Evolutionary conservation across 1,140 invertebrate genomes (phyloP), one percentile per base, ranked within the genome.

Genomic region (Archivesica marissinica): DNA sequence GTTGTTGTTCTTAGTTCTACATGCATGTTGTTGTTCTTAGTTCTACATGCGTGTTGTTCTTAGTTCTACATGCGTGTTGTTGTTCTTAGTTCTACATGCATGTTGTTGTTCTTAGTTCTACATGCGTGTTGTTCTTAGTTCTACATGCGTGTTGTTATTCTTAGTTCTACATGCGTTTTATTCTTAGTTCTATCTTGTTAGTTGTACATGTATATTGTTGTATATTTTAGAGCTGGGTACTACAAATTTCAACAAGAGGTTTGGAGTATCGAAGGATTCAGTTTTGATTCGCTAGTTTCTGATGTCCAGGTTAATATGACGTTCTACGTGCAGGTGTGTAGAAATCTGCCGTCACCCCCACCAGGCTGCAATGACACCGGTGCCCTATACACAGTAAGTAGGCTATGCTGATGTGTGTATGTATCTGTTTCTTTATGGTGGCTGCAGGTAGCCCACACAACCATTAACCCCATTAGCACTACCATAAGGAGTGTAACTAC

Each of bases 321-420:
- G 23, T 85, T 85, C 72, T 85, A 85, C 44, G 30, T 85, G 13
- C 82, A 85, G 30, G 61, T 85, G 1, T 85, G 82, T 47, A 20
- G 64, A 15, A 85, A 85, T 35, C 50, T 85, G 17, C 28, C 20
- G 4, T 30, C 61, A 9, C 82, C 82, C 23, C 82, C 82, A 0
- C 6, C 74, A 6, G 61, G 41, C 9, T 85, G 82, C 35, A 66
- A 35, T 25, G 82, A 85, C 38, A 23, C 23, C 25, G 82, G 82
- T 15, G 74, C 75, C 17, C 41, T 68, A 6, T 85, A 85, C 47
- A 68, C 74, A 20, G 82, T 85, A 70, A 47, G 82, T 56, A n/a
- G n/a, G n/a, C n/a, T n/a, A n/a, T 13, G 13, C 13, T 50, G 47
- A n/a, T n/a, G 13, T 50, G 13, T 13, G 13, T 50, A 13, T 50